phyloP scores from a whole-genome alignment of 1,140 invertebrate genomes.

The Propsilocerus akamusi region DNA sequence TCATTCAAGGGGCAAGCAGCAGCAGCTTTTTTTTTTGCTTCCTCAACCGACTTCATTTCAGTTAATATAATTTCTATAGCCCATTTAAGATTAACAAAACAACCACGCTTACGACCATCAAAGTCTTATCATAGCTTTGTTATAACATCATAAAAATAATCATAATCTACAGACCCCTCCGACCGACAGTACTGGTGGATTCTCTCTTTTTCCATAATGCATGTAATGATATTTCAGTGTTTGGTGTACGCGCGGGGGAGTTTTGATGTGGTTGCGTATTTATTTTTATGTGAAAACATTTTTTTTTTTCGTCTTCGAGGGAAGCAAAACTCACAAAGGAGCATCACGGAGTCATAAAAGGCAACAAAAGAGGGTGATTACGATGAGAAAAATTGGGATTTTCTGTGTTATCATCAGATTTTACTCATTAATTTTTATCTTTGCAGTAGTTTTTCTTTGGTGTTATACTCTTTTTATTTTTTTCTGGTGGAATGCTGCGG shows the following conservation, averaged over 20 bases:
- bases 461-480: not conserved
- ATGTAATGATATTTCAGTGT: too few species aligned
- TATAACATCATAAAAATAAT: slow-evolving; percentile 3
- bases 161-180: not conserved
- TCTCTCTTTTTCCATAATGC: too few species aligned
- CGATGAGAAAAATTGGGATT: slow-evolving; percentile 4
- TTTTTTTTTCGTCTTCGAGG: too few species aligned
- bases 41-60: not conserved
- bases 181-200: too few species aligned
- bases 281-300: too few species aligned
- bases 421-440: slow-evolving; percentile 3
- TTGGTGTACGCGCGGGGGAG: too few species aligned
- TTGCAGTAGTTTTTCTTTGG: not conserved
- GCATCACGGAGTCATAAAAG: too few species aligned
- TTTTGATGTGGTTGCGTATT: too few species aligned
- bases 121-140: slow-evolving; percentile 3
- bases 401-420: slow-evolving; percentile 2
- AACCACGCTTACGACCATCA: slow-evolving; percentile 2
- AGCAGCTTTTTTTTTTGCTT: too few species aligned
- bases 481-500: not conserved
- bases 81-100: not conserved
- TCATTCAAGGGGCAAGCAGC: too few species aligned
- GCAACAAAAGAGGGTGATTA: not conserved
- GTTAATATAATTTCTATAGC: not conserved
- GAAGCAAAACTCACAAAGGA: too few species aligned